phyloP scores from a whole-genome alignment of 2,113 vertebrate genomes.

The Aegotheles bennettii region DNA sequence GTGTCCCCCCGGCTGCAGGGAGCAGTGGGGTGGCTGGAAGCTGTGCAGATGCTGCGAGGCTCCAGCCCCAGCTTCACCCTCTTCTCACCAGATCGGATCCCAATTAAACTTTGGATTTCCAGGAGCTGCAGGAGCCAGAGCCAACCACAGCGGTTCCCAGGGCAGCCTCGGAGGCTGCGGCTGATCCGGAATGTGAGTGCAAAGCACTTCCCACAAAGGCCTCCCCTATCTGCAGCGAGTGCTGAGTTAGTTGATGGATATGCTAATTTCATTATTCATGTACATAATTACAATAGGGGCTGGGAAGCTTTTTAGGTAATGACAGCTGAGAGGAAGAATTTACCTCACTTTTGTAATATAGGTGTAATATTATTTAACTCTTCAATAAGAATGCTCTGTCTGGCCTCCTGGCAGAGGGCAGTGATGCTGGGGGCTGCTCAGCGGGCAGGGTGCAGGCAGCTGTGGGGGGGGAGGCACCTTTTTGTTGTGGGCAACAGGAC shows the following conservation, averaged over 20 bases:
- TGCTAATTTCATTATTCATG: conserved; percentile 69
- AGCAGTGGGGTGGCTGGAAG: rapidly evolving
- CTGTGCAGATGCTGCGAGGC: rapidly evolving
- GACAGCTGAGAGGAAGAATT: conserved; percentile 55
- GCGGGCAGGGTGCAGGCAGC: not conserved
- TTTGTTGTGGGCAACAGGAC: not conserved
- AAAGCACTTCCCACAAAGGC: not conserved
- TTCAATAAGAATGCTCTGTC: not conserved
- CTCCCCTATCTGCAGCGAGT: not conserved
- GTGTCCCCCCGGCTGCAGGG: not conserved
- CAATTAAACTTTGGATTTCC: not conserved
- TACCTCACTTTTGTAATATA: conserved; percentile 60
- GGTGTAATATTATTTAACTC: conserved; percentile 33
- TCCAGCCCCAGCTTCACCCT: rapidly evolving
- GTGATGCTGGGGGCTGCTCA: not conserved
- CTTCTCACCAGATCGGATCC: not conserved
- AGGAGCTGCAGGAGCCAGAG: not conserved
- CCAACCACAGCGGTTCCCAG: rapidly evolving
- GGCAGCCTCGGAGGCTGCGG: not conserved
- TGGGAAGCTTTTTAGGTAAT: conserved; percentile 63
- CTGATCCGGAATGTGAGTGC: not conserved
- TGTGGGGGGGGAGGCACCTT: not conserved
- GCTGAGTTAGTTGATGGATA: conserved; percentile 42
- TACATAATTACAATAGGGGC: conserved; percentile 58
- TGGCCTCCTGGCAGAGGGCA: not conserved